phyloP scores from a whole-genome alignment of 2,113 vertebrate genomes.

The Cettia cetti region DNA sequence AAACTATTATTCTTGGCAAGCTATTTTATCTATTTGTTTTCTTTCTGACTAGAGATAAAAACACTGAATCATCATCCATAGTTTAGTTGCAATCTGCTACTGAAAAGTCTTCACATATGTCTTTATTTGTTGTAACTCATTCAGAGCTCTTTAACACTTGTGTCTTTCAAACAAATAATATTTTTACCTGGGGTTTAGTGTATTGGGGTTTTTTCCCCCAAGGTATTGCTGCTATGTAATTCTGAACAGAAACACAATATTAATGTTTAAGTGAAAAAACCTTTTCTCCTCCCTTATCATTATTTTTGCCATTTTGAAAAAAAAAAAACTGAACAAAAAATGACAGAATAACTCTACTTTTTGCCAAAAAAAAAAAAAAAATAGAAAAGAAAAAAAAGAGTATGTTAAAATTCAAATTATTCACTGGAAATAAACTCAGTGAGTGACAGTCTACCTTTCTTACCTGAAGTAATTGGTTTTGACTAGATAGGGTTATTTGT shows the following conservation, averaged over 20 bases:
- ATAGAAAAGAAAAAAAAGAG: not conserved
- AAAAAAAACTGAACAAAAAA: not conserved
- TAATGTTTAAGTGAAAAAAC: not conserved
- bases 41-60: not conserved
- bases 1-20: not conserved
- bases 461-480: conserved; percentile 9
- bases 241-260: not conserved
- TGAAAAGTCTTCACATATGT: not conserved
- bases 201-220: not conserved
- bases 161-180: not conserved
- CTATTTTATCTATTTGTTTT: not conserved
- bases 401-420: not conserved
- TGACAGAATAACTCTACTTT: not conserved
- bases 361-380: not conserved
- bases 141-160: not conserved
- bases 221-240: not conserved
- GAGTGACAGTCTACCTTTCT: not conserved
- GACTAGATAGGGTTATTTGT: not conserved
- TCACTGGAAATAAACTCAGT: not conserved
- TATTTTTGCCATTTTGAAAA: not conserved
- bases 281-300: not conserved
- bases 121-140: not conserved
- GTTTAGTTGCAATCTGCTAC: not conserved
- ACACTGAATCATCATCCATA: not conserved
- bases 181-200: not conserved